Evolutionary conservation across 92 coral and sea anemone genomes (phyloP).

Genomic region (Heliopora coerulea): DNA sequence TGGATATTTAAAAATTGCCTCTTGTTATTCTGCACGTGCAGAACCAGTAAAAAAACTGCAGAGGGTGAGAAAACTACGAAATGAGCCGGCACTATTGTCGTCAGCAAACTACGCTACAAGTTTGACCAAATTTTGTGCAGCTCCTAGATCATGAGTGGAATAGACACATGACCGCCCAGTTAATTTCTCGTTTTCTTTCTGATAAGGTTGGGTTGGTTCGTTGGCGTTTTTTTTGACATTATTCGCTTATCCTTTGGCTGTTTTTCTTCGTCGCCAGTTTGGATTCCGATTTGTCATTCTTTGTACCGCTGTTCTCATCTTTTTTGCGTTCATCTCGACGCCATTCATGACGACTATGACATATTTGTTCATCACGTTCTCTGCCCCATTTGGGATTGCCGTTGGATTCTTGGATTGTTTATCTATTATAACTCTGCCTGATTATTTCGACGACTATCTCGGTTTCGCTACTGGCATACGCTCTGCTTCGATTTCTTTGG

Average conservation of each 20-base stretch:
- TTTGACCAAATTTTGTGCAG: too few species aligned
- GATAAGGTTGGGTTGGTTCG: slow-evolving; percentile 28
- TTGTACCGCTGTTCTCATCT: not conserved
- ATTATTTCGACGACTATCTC: slow-evolving; percentile 6
- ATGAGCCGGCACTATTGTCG: too few species aligned
- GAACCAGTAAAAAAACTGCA: too few species aligned
- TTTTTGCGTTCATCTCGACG: slow-evolving; percentile 1
- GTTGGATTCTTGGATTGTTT: slow-evolving; percentile 17
- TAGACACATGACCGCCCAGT: too few species aligned
- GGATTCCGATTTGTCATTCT: slow-evolving; percentile 17
- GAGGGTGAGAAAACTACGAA: too few species aligned
- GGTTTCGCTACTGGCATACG: slow-evolving; percentile 35
- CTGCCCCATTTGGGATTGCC: slow-evolving; percentile 5
- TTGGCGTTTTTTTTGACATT: not conserved
- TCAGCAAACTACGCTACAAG: too few species aligned
- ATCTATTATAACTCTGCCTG: not conserved
- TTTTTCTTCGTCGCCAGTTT: slow-evolving; percentile 1
- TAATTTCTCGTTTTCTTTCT: slow-evolving; percentile 1
- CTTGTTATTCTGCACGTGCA: too few species aligned
- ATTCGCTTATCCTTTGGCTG: slow-evolving; percentile 6
- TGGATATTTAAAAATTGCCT: too few species aligned
- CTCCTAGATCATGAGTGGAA: too few species aligned
- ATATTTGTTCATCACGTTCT: slow-evolving; percentile 12
- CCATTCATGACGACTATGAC: slow-evolving; percentile 9
- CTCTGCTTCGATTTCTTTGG: slow-evolving; percentile 2